Base-by-base conservation (phyloP, 1,140 invertebrate genomes). In the Drosophila ohnishii region DNA sequence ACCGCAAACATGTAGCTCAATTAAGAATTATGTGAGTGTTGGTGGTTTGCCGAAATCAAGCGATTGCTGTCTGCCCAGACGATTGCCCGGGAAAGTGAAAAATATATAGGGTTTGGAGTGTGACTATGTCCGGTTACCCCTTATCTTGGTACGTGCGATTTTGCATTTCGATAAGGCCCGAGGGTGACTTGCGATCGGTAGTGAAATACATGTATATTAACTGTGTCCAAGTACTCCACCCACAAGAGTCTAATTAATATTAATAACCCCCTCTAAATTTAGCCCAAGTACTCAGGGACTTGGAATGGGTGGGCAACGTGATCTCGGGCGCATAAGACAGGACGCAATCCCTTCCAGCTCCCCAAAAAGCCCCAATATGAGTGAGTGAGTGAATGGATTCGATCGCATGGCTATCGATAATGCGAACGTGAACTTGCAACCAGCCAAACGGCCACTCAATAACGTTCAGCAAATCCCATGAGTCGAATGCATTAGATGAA, bases 381-480 rank as follows among this genome's bases (percentile, higher is more conserved):
- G 40, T 59, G 51, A 57, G 25, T 42, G 53, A 50, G 44, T 40
- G 28, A 37, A 61, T 74, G 42, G 28, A 48, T 48, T 10, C 30
- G 63, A 69, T 66, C 56, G 30, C 63, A 32, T 39, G 13, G 42
- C 64, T 60, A 34, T 40, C 45, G 48, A 69, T 63, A 50, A 71
- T 71, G 69, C 64, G 48, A 65, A 78, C 61, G 66, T 71, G 76
- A 62, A 80, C 62, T 22, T 78, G 64, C 57, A 50, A 57, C 47
- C 14, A 48, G 14, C 25, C 57, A 48, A 58, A 61, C 34, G 14
- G 34, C 30, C 51, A 47, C 47, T 59, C 65, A 64, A 78, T 78
- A 60, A 81, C 66, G 61, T 25, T 63, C 44, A 59, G 37, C 75
- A 86, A 55, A 86, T 87, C 83, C 82, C 72, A 59, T 75, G 34